Conservation (phyloP, 2,888 invertebrate genomes). For the Stenotaenia linearis region DNA sequence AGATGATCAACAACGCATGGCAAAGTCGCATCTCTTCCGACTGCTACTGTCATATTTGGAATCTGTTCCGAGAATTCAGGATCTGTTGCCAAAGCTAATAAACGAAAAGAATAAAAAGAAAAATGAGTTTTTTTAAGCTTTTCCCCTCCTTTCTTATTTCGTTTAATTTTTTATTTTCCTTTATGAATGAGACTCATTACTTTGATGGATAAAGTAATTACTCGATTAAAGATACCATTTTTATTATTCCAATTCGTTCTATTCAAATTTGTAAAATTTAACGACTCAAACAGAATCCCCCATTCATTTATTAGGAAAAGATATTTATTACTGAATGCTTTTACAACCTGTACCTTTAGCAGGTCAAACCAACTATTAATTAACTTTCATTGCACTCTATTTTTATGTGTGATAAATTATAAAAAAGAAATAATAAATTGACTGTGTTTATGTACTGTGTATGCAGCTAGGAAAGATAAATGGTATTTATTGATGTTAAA, state of each 20-base stretch:
- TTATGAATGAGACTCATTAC: too few species aligned
- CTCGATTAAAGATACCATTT: too few species aligned
- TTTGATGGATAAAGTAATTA: too few species aligned
- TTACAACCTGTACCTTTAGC: background rate
- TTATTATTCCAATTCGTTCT: too few species aligned
- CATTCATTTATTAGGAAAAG: too few species aligned
- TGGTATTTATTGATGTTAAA: background rate
- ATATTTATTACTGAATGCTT: background rate
- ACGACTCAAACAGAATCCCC: too few species aligned
- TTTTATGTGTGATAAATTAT: background rate
- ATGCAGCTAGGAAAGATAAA: background rate
- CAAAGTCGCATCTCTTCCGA: conserved; percentile 80
- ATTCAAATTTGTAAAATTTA: too few species aligned
- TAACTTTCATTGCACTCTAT: background rate
- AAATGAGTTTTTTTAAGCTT: background rate
- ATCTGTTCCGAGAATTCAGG: conserved; percentile 85
- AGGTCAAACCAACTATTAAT: background rate
- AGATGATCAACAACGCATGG: conserved; percentile 87
- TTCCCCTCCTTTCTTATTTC: background rate
- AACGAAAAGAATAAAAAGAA: background rate
- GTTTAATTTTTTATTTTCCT: background rate
- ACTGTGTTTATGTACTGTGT: background rate
- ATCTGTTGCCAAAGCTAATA: conserved; percentile 48
- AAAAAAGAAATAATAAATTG: background rate
- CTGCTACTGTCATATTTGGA: conserved; percentile 83